These are phyloP conservation scores for Lepus americanus DNA, from an alignment of 2,113 vertebrate genomes.

Conservation along the genomic window DNA sequence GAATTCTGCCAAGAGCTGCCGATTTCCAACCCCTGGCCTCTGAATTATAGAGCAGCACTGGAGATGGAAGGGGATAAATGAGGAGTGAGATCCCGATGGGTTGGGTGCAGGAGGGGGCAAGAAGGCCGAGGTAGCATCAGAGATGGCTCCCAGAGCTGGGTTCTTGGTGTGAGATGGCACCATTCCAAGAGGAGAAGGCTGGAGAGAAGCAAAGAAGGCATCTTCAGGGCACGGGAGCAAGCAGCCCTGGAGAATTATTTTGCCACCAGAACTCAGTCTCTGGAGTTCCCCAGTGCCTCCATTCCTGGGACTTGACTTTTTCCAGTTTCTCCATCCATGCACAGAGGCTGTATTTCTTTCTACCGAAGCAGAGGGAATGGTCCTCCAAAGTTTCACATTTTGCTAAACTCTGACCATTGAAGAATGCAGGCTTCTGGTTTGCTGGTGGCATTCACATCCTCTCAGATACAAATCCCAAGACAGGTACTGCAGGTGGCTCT, in stretches of 20 bases:
- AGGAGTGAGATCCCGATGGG: neutral
- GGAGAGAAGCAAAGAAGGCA: neutral
- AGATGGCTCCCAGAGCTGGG: neutral
- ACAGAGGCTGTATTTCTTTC: neutral
- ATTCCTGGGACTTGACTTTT: neutral
- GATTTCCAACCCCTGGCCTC: neutral
- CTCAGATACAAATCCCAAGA: neutral
- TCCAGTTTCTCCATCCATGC: neutral
- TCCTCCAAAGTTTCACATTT: neutral
- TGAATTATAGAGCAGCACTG: neutral
- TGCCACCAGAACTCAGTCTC: neutral
- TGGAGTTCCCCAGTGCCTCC: neutral
- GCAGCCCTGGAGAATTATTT: neutral
- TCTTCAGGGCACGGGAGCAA: no score
- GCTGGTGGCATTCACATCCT: neutral
- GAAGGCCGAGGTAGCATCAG: neutral
- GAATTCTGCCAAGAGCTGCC: constrained; percentile 23
- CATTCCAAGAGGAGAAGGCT: neutral
- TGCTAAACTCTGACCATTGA: neutral
- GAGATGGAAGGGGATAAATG: neutral
- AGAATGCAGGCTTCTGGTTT: neutral
- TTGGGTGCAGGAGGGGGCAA: neutral
- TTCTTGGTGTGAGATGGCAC: neutral
- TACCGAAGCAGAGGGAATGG: neutral
- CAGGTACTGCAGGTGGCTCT: neutral